Conservation (phyloP, 2,797 vertebrate species). For the Heliangelus exortis region DNA sequence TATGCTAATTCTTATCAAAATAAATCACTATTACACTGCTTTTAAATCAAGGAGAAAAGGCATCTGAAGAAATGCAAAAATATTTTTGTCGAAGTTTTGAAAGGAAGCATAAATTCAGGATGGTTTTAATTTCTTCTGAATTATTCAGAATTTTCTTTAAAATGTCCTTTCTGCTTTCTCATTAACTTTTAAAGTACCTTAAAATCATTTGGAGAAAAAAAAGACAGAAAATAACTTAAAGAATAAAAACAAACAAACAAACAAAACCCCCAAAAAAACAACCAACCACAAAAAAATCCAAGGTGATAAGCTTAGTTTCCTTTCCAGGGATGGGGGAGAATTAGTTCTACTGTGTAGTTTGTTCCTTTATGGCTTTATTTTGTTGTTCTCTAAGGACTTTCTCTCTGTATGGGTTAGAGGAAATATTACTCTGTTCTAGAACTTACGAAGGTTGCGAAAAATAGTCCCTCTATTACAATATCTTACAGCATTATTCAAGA, state of each 20-base stretch:
- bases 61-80: not conserved
- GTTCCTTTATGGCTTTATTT: not conserved
- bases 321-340: not conserved
- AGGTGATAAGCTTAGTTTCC: not conserved
- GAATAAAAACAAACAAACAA: no score
- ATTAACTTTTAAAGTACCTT: not conserved
- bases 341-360: not conserved
- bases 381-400: not conserved
- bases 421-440: not conserved
- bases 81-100: not conserved
- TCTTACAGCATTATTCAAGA: not conserved
- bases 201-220: not conserved
- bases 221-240: no score
- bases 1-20: conserved; percentile 5
- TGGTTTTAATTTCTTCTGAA: not conserved
- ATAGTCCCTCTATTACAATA: not conserved
- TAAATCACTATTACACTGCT: not conserved
- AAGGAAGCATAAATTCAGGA: not conserved
- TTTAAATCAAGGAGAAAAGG: not conserved
- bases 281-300: not conserved
- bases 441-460: not conserved
- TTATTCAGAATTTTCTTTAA: not conserved
- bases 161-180: not conserved
- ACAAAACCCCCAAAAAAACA: not conserved
- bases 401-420: not conserved